Base-by-base conservation (phyloP, 2,888 invertebrate species). In the Rotaria macrura region DNA sequence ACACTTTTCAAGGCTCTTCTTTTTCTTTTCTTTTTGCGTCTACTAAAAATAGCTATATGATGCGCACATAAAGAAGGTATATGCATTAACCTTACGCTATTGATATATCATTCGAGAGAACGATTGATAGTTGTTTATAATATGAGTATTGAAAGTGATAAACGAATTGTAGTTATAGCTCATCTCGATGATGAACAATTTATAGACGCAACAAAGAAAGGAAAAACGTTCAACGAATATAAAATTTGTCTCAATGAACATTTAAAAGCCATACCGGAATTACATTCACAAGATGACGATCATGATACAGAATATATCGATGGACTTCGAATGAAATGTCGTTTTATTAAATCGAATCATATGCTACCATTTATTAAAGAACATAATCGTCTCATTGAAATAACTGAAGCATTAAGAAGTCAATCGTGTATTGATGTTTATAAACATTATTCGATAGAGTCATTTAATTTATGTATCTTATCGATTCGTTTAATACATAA, bases 311-410 rank as follows among this genome's bases (percentile, higher is more conserved):
- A 43, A 43, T 79, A 79, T 79, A 17, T 79, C 5, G 25, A 79
- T 79, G 79, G 79, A 43, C 43, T 79, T 25, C 40, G 38, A 79
- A 79, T 79, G 79, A 79, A 79, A 79, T n/a, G 12, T 43, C 40
- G 40, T 40, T 40, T 79, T 43, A n/a, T 79, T 14, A 79, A 79
- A 79, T 79, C 79, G 25, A 79, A 79, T 23, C 25, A 79, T 43
- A 43, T 79, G 79, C 1, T 12, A 12, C 10, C 1, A 43, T 79
- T 43, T 43, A 43, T 12, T 79, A 10, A 25, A 43, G 43, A 43
- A 25, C 25, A 40, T 14, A 43, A 43, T n/a, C 40, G 43, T n/a
- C 25, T 79, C 25, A 79, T 79, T 43, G 79, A 79, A 43, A 43
- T 79, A n/a, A 40, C 79, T n/a, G 79, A 79, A 43, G 43, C 79